Percentiles rank a stretch among this genome's conserved stretches.
Evolutionary conservation across 2,113 vertebrate genomes (phyloP).

Genomic region (Fukomys damarensis): DNA sequence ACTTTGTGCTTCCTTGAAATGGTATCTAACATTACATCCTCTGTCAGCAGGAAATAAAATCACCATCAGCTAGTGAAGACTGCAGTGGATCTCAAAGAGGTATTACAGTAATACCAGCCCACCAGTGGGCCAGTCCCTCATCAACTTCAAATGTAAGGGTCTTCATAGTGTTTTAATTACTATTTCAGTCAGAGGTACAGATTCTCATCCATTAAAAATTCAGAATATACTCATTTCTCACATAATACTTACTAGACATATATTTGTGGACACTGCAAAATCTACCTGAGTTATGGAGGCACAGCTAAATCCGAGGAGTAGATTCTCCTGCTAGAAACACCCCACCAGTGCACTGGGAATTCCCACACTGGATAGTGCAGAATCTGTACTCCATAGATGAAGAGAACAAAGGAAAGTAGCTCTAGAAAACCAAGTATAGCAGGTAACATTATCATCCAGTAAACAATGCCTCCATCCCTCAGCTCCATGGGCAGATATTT

Average conservation of each 20-base stretch:
- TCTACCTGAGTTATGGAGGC: neutral
- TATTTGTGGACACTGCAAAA: neutral
- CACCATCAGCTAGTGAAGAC: neutral
- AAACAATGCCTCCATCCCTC: neutral
- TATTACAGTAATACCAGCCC: neutral
- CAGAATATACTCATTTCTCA: neutral
- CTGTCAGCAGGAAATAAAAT: neutral
- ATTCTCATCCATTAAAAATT: neutral
- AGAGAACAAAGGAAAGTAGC: neutral
- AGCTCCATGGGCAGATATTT: neutral
- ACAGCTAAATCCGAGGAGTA: neutral
- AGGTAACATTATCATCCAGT: neutral
- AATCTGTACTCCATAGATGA: neutral
- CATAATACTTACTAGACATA: neutral
- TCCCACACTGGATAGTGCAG: neutral
- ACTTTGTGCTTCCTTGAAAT: neutral
- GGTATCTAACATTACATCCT: neutral
- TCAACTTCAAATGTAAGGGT: neutral
- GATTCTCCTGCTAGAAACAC: neutral
- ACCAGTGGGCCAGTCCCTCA: neutral
- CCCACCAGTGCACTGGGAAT: neutral
- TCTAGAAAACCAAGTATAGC: neutral
- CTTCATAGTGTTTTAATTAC: neutral
- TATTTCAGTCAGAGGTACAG: neutral
- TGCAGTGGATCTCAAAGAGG: neutral